Conservation (phyloP, 1,140 invertebrate species). For the Drosophila navojoa region DNA sequence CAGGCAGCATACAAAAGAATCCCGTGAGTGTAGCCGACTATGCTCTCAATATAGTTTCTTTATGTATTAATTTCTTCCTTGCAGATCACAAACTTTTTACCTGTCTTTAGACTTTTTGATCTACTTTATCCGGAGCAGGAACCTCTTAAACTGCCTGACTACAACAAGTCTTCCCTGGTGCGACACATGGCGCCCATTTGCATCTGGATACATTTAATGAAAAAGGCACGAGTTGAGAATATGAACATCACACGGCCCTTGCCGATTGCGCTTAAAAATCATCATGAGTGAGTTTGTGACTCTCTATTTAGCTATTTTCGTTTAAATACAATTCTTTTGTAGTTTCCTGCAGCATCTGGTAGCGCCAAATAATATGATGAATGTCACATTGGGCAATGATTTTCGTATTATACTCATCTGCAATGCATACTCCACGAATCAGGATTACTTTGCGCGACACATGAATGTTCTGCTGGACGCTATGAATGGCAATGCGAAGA, state of each 20-base stretch:
- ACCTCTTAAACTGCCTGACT: slow-evolving; percentile 94
- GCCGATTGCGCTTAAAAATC: slow-evolving; percentile 92
- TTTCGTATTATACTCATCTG: slow-evolving; percentile 96
- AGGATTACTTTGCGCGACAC: slow-evolving; percentile 92
- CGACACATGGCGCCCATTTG: slow-evolving; percentile 96
- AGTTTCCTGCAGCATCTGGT: slow-evolving; percentile 93
- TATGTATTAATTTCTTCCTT: neutral
- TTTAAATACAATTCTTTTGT: slow-evolving; percentile 14
- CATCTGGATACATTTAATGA: slow-evolving; percentile 97
- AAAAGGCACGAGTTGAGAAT: slow-evolving; percentile 94
- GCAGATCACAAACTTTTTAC: slow-evolving; percentile 93
- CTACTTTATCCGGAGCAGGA: slow-evolving; percentile 96
- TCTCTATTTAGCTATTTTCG: neutral
- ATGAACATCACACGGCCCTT: slow-evolving; percentile 91
- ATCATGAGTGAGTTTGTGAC: slow-evolving; percentile 89
- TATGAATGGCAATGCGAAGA: slow-evolving; percentile 91
- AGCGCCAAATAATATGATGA: slow-evolving; percentile 87
- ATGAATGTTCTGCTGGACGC: slow-evolving; percentile 95
- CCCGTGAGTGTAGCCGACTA: slow-evolving; percentile 86
- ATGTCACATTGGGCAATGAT: slow-evolving; percentile 90
- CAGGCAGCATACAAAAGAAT: slow-evolving; percentile 97
- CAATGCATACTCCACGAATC: slow-evolving; percentile 96
- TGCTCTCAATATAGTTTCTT: neutral
- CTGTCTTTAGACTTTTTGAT: slow-evolving; percentile 96
- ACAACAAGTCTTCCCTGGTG: slow-evolving; percentile 92